These are phyloP conservation scores for Aurelia sp. DNA, from an alignment of 30 jellyfish, hydroid and myxozoan genomes.

Conservation along the genomic window DNA sequence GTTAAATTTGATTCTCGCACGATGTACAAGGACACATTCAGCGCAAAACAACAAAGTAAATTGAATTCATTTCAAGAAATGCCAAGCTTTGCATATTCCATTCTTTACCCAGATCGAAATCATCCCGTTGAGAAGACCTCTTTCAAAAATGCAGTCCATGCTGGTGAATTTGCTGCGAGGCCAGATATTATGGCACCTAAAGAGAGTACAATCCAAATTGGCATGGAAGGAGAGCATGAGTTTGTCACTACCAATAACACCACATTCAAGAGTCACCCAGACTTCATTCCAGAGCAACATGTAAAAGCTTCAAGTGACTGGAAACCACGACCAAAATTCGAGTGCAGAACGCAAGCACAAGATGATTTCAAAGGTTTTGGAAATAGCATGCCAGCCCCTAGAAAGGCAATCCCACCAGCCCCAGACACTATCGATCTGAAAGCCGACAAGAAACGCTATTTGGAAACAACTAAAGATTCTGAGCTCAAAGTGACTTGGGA, in stretches of 20 bases:
- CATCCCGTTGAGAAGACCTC: slow-evolving; percentile 67
- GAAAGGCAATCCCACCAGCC: slow-evolving; percentile 73
- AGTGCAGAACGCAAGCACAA: slow-evolving; percentile 75
- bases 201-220: slow-evolving; percentile 63
- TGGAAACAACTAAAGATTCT: slow-evolving; percentile 56
- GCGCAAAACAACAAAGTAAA: slow-evolving; percentile 15
- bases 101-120: slow-evolving; percentile 76
- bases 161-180: slow-evolving; percentile 61
- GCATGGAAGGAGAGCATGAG: slow-evolving; percentile 64
- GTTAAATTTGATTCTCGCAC: slow-evolving; percentile 64
- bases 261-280: slow-evolving; percentile 45
- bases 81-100: slow-evolving; percentile 78
- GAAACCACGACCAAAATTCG: slow-evolving; percentile 64
- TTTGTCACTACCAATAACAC: slow-evolving; percentile 60
- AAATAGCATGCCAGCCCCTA: slow-evolving; percentile 45
- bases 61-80: slow-evolving; percentile 63
- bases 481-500: slow-evolving; percentile 64
- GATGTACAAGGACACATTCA: slow-evolving; percentile 67
- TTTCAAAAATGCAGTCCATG: slow-evolving; percentile 61
- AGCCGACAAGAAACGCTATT: slow-evolving; percentile 48
- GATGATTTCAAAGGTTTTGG: slow-evolving; percentile 67
- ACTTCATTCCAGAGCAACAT: slow-evolving; percentile 27
- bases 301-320: slow-evolving; percentile 31
- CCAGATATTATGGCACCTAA: slow-evolving; percentile 54
- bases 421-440: slow-evolving; percentile 69